phyloP scores from a whole-genome alignment of 2,888 invertebrate genomes.

The Tenodera sinensis region DNA sequence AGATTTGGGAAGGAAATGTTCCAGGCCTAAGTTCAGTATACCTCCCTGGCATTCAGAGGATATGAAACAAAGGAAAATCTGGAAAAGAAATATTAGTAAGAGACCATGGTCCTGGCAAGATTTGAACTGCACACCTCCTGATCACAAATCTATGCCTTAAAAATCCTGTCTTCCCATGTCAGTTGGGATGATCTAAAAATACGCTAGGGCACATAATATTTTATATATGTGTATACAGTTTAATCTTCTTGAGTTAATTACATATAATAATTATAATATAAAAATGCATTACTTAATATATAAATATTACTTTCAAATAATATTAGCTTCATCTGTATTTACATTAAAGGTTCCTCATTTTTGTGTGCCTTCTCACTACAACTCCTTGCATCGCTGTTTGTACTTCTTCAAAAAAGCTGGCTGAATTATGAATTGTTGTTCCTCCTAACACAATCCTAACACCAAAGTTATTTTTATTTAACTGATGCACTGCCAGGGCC shows the following conservation, averaged over 20 bases:
- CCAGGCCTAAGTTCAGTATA: too few species aligned
- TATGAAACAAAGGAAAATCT: too few species aligned
- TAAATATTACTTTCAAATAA: not conserved
- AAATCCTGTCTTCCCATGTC: too few species aligned
- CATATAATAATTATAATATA: not conserved
- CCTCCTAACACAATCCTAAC: conserved; percentile 82
- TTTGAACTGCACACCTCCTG: too few species aligned
- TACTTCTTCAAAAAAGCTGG: conserved; percentile 75
- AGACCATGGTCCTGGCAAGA: too few species aligned
- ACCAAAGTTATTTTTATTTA: conserved; percentile 71
- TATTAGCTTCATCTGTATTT: not conserved
- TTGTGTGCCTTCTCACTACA: conserved; percentile 60
- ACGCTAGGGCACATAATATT: too few species aligned
- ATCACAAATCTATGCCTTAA: too few species aligned
- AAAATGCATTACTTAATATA: not conserved
- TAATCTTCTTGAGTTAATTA: not conserved
- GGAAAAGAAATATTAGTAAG: too few species aligned
- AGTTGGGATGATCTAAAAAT: too few species aligned
- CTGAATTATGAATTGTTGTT: conserved; percentile 86
- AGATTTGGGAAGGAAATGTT: too few species aligned
- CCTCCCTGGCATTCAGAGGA: too few species aligned
- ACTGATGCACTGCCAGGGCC: conserved; percentile 74
- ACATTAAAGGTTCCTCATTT: conserved; percentile 38
- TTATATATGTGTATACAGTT: not conserved
- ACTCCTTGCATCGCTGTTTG: conserved; percentile 63